Conservation (phyloP, 2,113 vertebrate genomes). For the Macheiramphus alcinus region DNA sequence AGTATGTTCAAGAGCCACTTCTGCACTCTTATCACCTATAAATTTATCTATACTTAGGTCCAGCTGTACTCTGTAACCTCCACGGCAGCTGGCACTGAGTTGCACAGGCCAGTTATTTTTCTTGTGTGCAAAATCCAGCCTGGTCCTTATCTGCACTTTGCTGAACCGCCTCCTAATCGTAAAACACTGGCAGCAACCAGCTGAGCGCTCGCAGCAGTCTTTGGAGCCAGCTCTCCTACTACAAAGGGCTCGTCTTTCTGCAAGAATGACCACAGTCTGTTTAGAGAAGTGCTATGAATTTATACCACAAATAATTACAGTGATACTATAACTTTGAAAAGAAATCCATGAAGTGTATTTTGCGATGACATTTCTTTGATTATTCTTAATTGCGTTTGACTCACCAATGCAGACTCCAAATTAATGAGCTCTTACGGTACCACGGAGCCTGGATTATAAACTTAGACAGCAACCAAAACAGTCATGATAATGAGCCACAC, state of each 20-base stretch:
- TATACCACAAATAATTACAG: neutral
- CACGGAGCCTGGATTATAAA: conserved; percentile 1
- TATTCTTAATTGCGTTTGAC: conserved; percentile 36
- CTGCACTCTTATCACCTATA: neutral
- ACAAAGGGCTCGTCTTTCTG: neutral
- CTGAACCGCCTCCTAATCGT: neutral
- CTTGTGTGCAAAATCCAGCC: neutral
- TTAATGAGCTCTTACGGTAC: conserved; percentile 24
- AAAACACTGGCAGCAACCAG: neutral
- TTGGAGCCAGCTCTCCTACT: neutral
- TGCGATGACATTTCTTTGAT: conserved; percentile 13
- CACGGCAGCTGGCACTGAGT: neutral
- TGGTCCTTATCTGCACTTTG: conserved; percentile 4
- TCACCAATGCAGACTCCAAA: neutral
- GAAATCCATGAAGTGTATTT: neutral
- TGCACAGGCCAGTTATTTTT: neutral
- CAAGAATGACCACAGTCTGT: neutral
- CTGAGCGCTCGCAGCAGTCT: neutral
- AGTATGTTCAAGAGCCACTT: neutral
- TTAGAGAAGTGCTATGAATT: neutral
- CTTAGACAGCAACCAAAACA: neutral
- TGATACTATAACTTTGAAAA: neutral
- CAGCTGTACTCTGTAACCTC: neutral
- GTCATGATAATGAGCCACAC: conserved; percentile 28
- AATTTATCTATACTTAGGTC: neutral